These are phyloP conservation scores for Eulithis testata DNA, from an alignment of 2,888 invertebrate genomes.

Conservation along the genomic window DNA sequence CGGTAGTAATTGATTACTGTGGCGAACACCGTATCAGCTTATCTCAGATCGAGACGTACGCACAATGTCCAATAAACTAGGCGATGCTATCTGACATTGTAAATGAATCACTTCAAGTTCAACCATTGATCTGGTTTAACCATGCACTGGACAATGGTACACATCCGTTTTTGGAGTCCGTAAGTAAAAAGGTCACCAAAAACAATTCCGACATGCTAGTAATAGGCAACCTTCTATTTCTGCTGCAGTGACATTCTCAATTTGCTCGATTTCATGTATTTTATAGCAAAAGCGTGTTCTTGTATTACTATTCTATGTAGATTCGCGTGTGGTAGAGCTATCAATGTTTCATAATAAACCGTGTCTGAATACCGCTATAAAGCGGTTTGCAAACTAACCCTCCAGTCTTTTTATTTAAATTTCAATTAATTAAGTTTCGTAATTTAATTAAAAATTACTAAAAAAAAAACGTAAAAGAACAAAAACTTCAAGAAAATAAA, in stretches of 20 bases:
- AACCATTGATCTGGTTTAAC: neutral
- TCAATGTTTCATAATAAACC: neutral
- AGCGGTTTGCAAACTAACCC: too few species aligned
- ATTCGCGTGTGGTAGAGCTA: neutral
- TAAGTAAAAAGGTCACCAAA: too few species aligned
- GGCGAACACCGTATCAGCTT: conserved; percentile 69
- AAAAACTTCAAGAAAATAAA: too few species aligned
- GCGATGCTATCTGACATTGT: conserved; percentile 74
- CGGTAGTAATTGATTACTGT: conserved; percentile 75
- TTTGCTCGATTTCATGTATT: neutral
- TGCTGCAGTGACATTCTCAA: neutral
- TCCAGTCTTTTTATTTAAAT: too few species aligned
- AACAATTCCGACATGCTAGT: too few species aligned
- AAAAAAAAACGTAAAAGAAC: too few species aligned
- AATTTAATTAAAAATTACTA: too few species aligned
- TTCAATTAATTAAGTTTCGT: too few species aligned
- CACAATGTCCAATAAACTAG: conserved; percentile 83
- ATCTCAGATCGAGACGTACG: conserved; percentile 71
- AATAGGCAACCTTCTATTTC: neutral
- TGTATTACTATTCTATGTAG: neutral
- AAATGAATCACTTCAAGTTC: conserved; percentile 74
- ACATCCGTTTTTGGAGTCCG: too few species aligned
- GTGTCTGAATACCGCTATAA: too few species aligned
- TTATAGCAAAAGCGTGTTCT: neutral
- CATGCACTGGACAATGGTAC: too few species aligned